phyloP scores from a whole-genome alignment of 2,797 vertebrate species.

The Ispidina picta region DNA sequence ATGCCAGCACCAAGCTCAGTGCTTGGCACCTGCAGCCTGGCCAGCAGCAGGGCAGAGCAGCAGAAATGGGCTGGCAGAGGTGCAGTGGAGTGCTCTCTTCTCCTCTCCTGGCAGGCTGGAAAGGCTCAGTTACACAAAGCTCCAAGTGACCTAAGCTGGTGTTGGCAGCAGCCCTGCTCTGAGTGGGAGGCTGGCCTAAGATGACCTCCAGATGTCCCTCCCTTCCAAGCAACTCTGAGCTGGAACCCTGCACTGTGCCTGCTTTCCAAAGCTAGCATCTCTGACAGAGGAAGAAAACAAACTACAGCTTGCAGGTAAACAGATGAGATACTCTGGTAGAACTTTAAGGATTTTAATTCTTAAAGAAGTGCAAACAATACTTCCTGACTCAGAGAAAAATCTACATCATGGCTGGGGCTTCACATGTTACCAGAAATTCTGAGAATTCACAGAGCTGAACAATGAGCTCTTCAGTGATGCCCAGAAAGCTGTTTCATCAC shows the following conservation, averaged over 20 bases:
- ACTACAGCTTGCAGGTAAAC: neutral
- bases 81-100: neutral
- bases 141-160: neutral
- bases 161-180: neutral
- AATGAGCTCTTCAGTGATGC: neutral
- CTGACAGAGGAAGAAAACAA: neutral
- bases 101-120: neutral
- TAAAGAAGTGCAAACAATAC: neutral
- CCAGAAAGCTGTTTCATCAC: neutral
- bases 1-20: neutral
- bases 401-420: neutral
- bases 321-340: neutral
- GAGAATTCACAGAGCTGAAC: neutral
- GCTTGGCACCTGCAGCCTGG: neutral
- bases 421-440: neutral
- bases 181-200: constrained; percentile 36
- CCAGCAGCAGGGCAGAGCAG: neutral
- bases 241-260: neutral
- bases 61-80: neutral
- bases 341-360: neutral
- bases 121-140: neutral
- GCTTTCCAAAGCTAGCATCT: neutral
- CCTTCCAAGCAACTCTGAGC: neutral
- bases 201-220: constrained; percentile 32
- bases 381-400: neutral